Conservation (phyloP, 2,797 vertebrate species). For the Merluccius polli region DNA sequence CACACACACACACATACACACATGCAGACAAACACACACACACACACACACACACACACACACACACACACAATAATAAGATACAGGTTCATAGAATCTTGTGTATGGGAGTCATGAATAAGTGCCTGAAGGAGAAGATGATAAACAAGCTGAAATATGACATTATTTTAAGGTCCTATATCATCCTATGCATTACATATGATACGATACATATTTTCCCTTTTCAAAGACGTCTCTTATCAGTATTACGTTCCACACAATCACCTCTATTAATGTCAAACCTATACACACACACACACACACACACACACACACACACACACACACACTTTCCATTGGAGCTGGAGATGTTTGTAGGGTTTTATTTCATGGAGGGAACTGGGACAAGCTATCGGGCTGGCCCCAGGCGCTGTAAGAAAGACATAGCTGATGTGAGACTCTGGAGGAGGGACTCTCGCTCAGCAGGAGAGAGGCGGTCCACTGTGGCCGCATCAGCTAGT, state of each 20-base stretch:
- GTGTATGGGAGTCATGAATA: conserved; percentile 18
- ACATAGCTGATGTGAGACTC: background rate
- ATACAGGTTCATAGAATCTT: background rate
- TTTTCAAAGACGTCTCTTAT: background rate
- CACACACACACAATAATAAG: background rate
- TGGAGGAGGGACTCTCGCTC: background rate
- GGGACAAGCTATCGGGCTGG: background rate
- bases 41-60: no score
- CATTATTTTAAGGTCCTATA: background rate
- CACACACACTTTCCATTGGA: background rate
- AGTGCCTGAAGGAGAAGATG: conserved; percentile 29
- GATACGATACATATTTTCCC: background rate
- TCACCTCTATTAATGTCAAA: background rate
- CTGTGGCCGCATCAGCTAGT: background rate
- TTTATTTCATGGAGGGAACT: background rate
- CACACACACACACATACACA: no score
- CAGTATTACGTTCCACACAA: background rate
- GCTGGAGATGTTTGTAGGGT: background rate
- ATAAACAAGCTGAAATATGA: conserved; percentile 20
- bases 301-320: background rate
- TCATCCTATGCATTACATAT: background rate
- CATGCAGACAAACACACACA: no score
- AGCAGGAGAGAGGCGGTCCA: background rate
- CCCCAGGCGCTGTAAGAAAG: background rate
- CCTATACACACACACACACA: background rate